Base-by-base conservation (phyloP, 2,113 vertebrate genomes). In the Steatornis caripensis region DNA sequence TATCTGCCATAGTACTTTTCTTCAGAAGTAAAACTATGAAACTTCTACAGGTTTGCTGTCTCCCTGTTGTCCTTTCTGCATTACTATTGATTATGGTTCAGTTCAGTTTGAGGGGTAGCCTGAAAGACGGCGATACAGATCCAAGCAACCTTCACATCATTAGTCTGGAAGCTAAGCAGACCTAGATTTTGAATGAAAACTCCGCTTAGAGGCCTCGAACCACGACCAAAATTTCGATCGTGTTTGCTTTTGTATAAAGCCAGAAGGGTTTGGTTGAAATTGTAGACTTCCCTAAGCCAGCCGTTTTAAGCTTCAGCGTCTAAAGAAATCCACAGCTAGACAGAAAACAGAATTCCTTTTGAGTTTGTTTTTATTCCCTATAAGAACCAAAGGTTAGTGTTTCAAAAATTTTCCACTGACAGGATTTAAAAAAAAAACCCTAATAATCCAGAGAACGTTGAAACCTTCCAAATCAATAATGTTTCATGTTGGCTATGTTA, bases 211-310 rank as follows among this genome's bases (percentile, higher is more conserved):
- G 27, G 72, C 53, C 5, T 75, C 53, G 64, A 79, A 90, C 19
- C 19, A 82, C 81, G 69, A 81, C 58, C 48, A 84, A 62, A 72
- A 87, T 89, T 95, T 94, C 36, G 26, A 4, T 41, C 0, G 0
- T 57, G 61, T 81, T 89, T 81, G 55, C 64, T 68, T 90, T 84
- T 93, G 27, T 74, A 41, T 18, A 87, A 90, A 89, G 83, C 79
- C 83, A 87, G 90, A 93, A 93, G 84, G 77, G 69, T 65, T 97
- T 81, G 65, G 77, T 19, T 91, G 64, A 82, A 89, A 93, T 6
- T 57, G 29, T 17, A 81, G 55, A 86, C 36, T 81, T 69, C 60
- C 55, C 43, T 45, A 89, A 89, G 45, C 19, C 55, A 91, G 83
- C 51, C 71, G 65, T 94, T 96, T 95, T 78, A 78, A 86, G 48